phyloP scores from a whole-genome alignment of 2,888 invertebrate genomes.

The Limnephilus rhombicus region DNA sequence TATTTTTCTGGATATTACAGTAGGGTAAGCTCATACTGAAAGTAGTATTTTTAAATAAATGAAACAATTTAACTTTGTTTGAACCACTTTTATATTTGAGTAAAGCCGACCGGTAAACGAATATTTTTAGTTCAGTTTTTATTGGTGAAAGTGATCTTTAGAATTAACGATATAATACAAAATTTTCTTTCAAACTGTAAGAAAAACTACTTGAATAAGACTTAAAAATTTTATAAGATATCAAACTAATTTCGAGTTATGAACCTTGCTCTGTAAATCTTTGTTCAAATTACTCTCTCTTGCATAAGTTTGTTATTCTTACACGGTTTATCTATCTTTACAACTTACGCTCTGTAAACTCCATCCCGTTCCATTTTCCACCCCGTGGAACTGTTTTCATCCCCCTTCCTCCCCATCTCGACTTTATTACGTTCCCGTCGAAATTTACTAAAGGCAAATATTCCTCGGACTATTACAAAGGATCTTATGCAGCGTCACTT shows the following conservation, averaged over 20 bases:
- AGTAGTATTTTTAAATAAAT: not conserved
- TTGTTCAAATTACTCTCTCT: not conserved
- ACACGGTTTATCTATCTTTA: not conserved
- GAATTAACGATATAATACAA: not conserved
- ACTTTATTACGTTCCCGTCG: constrained; percentile 46
- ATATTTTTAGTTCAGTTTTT: no score
- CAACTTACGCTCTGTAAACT: not conserved
- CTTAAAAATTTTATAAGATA: not conserved
- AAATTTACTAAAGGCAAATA: constrained; percentile 55
- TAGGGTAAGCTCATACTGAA: not conserved
- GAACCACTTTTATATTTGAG: no score
- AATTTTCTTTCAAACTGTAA: not conserved
- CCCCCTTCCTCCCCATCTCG: constrained; percentile 17
- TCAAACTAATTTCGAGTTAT: not conserved
- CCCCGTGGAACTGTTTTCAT: not conserved
- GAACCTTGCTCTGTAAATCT: not conserved
- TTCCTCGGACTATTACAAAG: constrained; percentile 50
- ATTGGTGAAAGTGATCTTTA: not conserved
- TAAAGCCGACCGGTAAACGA: no score
- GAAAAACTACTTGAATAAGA: not conserved
- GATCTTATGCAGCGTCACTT: constrained; percentile 31
- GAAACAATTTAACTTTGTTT: no score
- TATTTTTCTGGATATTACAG: no score
- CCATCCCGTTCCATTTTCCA: not conserved
- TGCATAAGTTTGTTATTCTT: not conserved